phyloP scores from a whole-genome alignment of 1,140 invertebrate species.

The Nautilus pompilius region DNA sequence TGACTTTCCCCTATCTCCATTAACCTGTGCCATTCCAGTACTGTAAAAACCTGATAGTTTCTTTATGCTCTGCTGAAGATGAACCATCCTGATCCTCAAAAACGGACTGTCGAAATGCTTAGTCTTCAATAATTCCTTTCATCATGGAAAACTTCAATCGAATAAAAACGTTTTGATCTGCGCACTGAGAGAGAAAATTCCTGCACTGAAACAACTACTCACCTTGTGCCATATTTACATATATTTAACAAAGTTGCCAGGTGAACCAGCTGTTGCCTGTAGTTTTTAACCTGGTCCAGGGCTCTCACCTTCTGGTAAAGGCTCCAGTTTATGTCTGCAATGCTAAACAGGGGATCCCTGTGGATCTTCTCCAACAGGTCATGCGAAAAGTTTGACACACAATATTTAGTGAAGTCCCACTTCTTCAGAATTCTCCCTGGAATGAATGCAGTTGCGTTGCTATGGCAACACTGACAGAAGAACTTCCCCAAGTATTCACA shows the following conservation, averaged over 20 bases:
- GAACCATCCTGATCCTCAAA: too few relatives aligned
- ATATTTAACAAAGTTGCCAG: conserved; percentile 65
- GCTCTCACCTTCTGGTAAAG: conserved; percentile 66
- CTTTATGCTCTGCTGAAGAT: too few relatives aligned
- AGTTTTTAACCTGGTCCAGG: conserved; percentile 63
- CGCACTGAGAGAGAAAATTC: too few relatives aligned
- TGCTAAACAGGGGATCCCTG: conserved; percentile 74
- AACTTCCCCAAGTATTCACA: conserved; percentile 84
- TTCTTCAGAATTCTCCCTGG: conserved; percentile 74
- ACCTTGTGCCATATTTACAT: conserved; percentile 42
- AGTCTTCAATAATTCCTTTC: too few relatives aligned
- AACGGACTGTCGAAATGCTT: too few relatives aligned
- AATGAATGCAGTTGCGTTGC: conserved; percentile 71
- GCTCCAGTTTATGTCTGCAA: conserved; percentile 62
- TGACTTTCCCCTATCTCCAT: too few relatives aligned
- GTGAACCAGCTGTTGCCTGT: conserved; percentile 66
- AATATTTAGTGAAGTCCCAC: conserved; percentile 72
- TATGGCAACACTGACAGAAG: conserved; percentile 86
- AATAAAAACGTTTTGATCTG: too few relatives aligned
- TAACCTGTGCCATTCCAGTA: too few relatives aligned
- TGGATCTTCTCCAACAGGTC: conserved; percentile 75
- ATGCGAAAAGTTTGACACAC: conserved; percentile 78
- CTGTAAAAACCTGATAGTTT: too few relatives aligned
- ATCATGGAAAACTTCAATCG: too few relatives aligned
- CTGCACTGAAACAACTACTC: too few relatives aligned